Evolutionary conservation across 2,888 invertebrate species (phyloP), one percentile per base, ranked within the genome.

Genomic region (Eupithecia pulchellata): DNA sequence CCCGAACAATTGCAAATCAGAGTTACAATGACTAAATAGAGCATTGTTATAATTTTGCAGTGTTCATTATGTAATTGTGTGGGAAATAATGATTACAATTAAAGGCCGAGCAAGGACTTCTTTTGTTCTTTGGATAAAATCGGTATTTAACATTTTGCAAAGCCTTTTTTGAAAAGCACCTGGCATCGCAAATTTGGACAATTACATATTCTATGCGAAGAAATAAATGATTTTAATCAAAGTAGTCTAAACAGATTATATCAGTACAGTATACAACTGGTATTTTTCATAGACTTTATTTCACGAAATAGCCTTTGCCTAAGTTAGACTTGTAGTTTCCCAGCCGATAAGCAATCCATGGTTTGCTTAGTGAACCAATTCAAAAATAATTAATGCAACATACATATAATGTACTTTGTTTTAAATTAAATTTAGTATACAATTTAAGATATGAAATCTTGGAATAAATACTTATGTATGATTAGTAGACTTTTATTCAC

Each of bases 21-120:
- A 47, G 8, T 8, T n/a, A n/a, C n/a, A 42, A 42, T 42, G 42
- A 20, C n/a, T 27, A 55, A 55, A 55, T 25, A 29, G 17, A 29
- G 17, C 17, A 57, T 57, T 57, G 57, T 57, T 29, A 29, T 57
- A 57, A 57, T 57, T 29, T 29, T 57, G 57, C 29, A 29, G 29
- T 57, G 57, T 29, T 57, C 29, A 29, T 52, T 52, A 52, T 25
- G 25, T 52, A 13, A 52, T 52, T 52, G 20, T 52, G 52, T 52
- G 4, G 52, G 20, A 4, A 52, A 52, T 25, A 52, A 52, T 52
- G 52, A 52, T 25, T 52, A 52, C 47, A 52, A 52, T 52, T 52
- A 25, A 52, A 1, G 42, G 20, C n/a, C 4, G 25, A 52, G 25
- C 52, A 52, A 52, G 52, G 52, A 52, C 25, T 52, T 52, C 1